These are phyloP conservation scores for Ceuthmochares aereus DNA, from an alignment of 2,113 vertebrate genomes.

Conservation along the genomic window DNA sequence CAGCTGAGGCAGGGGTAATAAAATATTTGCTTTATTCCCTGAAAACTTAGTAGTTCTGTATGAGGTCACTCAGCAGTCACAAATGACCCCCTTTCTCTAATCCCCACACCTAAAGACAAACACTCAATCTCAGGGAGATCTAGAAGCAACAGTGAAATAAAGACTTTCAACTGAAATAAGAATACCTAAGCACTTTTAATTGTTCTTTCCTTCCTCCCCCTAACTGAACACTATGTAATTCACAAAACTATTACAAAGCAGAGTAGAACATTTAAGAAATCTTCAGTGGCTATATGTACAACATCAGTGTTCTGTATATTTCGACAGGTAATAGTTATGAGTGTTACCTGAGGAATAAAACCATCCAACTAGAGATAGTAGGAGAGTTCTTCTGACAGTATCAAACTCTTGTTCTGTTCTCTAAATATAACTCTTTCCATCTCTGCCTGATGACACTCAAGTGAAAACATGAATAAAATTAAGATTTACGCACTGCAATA, in stretches of 20 bases:
- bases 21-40: not conserved
- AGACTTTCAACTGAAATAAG: not conserved
- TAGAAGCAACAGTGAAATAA: not conserved
- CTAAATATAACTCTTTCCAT: not conserved
- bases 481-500: not conserved
- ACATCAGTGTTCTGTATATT: not conserved
- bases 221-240: not conserved
- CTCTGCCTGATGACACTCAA: not conserved
- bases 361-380: fast-evolving
- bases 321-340: not conserved
- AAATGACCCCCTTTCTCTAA: not conserved
- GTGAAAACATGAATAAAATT: not conserved
- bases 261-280: not conserved
- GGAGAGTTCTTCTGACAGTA: not conserved
- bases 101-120: not conserved
- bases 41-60: not conserved
- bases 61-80: not conserved
- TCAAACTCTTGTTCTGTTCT: not conserved
- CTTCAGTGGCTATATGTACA: not conserved
- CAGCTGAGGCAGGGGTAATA: not conserved
- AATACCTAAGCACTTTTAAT: not conserved
- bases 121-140: not conserved
- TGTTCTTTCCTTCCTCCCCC: not conserved
- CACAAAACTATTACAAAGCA: not conserved
- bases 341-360: not conserved